Base-by-base conservation (phyloP, 2,797 vertebrate species). In the Myotis daubentonii region DNA sequence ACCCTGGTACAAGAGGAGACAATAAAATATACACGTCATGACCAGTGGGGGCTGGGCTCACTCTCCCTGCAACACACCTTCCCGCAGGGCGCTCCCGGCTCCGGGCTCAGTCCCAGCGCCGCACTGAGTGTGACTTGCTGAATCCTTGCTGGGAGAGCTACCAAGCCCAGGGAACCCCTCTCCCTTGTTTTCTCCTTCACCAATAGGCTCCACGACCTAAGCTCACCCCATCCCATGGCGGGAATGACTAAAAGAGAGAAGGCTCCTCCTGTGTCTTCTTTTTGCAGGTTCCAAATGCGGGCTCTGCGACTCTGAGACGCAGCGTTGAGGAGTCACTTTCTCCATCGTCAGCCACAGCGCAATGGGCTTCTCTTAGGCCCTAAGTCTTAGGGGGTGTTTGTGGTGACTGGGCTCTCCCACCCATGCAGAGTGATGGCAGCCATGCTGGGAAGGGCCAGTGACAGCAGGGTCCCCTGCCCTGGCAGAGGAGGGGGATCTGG, bases 221-320 rank as follows among this genome's bases (percentile, higher is more conserved):
- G 41, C 74, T 2, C 65, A 36, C 23, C 10, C 10, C 85, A 72
- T 25, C 10, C 8, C 85, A 76, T 22, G 0, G 20, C 11, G 9
- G 0, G 19, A 55, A 41, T 13, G 38, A 7, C 28, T 53, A 1
- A 36, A 23, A 6, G 5, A 8, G 4, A 30, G 2, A 20, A 72
- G 30, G 6, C 25, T n/a, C n/a, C 33, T 28, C n/a, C 47, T 38
- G 0, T 10, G 2, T n/a, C 49, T 41, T 15, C 1, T n/a, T 62
- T 80, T 74, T 44, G 47, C 28, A 9, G 70, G 60, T 75, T 44
- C 25, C 55, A 78, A n/a, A 75, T 0, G 3, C 33, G 51, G 16
- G 51, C 51, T 91, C 79, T 6, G 10, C 0, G 0, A 80, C 74
- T 76, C 47, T 6, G 28, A 72, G 47, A n/a, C 28, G 8, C 76